Base-by-base conservation (phyloP, 2,888 invertebrate genomes). In the Dascillus cervinus region DNA sequence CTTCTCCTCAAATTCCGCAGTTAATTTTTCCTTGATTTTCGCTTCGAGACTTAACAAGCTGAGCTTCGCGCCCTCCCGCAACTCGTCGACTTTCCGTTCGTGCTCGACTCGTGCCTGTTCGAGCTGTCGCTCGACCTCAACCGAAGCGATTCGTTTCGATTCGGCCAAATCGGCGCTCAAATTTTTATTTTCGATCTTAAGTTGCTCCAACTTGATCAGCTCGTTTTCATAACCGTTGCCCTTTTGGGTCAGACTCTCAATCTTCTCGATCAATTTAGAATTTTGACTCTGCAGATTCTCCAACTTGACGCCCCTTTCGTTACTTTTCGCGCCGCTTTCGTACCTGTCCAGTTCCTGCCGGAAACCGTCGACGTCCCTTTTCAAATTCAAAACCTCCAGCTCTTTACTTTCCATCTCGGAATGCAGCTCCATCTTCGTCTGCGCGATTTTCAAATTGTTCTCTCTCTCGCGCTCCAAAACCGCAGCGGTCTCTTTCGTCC, bases 1-100 rank as follows among this genome's bases (percentile, higher is more conserved):
- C 27, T 52, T 55, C 11, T 42, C 32, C 3, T 34, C 32, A 31
- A 42, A 58, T 33, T 56, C 55, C 3, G 29, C 29, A 13, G 43
- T 38, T 1, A 61, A 11, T 38, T 52, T 56, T 6, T 47, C 49
- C 24, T 39, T 44, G 14, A 64, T 56, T 48, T 56, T 58, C 4
- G 39, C 41, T 43, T 62, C 62, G 20, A 62, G 33, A 0, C 50
- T 49, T 9, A 61, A 30, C 3, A 63, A 34, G n/a, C 55, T 55
- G 22, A 49, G 50, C 28, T 59, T 60, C 0, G 60, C 52, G 10
- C 70, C 66, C 23, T 66, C 69, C 53, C 72, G 65, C 47, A 70
- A 65, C 13, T 55, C 61, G 53, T 64, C 64, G 32, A 59, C 64
- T 43, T 71, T 67, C 30, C 67, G 44, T 42, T 72, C 69, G 43